Percentiles rank a stretch among this genome's conserved stretches.
Evolutionary conservation across 1,140 invertebrate species (phyloP).

Genomic region (Papilio polyxenes): DNA sequence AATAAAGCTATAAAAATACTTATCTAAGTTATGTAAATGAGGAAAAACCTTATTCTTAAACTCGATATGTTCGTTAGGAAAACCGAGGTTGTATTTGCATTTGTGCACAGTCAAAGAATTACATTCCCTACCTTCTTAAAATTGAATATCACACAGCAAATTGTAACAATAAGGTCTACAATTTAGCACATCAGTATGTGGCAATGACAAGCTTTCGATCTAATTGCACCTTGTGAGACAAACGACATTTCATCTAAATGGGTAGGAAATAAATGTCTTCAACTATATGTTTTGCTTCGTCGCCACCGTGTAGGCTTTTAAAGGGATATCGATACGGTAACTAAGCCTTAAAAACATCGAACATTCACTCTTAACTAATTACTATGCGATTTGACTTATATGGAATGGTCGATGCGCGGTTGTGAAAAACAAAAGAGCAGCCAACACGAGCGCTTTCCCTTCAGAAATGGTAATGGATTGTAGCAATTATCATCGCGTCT

Average conservation of each 20-base stretch:
- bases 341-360: slow-evolving; percentile 23
- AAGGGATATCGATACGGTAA: slow-evolving; percentile 21
- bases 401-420: not conserved
- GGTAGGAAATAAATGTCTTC: too few species aligned
- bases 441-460: not conserved
- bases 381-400: slow-evolving; percentile 8
- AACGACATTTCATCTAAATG: not conserved
- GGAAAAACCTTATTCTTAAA: not conserved
- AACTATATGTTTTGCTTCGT: not conserved
- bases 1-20: slow-evolving; percentile 29
- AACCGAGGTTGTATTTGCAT: not conserved
- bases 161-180: too few species aligned
- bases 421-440: slow-evolving; percentile 13
- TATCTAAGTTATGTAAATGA: not conserved
- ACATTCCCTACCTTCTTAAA: too few species aligned
- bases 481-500: not conserved
- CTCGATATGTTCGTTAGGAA: not conserved
- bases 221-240: not conserved
- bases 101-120: not conserved
- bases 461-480: not conserved
- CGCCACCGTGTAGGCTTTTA: slow-evolving; percentile 18
- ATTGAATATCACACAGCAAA: too few species aligned
- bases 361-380: slow-evolving; percentile 28
- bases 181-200: too few species aligned
- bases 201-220: too few species aligned